A percentile compares a stretch with the other conserved stretches of the same genome.
These are phyloP conservation scores for Protonibea diacanthus DNA, from an alignment of 2,797 vertebrate species.

Conservation along the genomic window DNA sequence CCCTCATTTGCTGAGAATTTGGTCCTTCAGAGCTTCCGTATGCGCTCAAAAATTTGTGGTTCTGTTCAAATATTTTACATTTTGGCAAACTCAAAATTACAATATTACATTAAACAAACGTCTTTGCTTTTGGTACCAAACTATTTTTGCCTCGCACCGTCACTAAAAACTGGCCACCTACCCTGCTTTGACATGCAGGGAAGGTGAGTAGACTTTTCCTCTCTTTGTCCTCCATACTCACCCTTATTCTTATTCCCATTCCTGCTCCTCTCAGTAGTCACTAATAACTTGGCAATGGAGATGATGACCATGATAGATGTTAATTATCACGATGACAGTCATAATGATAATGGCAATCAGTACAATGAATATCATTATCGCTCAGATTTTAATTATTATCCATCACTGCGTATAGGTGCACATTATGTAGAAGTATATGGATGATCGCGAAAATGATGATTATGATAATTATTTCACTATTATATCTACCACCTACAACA, in stretches of 20 bases:
- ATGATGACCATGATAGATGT: constrained; percentile 1
- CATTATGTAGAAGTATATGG: constrained; percentile 1
- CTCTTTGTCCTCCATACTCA: not conserved
- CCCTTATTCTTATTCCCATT: not conserved
- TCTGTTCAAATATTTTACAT: not conserved
- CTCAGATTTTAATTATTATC: not conserved
- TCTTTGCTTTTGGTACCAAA: not conserved
- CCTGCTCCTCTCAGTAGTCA: not conserved
- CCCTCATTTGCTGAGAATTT: not conserved
- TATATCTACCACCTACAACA: not conserved
- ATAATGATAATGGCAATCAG: constrained; percentile 6
- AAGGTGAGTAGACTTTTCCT: not conserved
- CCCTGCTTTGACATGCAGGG: too few species aligned
- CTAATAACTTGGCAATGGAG: not conserved
- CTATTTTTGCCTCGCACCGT: not conserved
- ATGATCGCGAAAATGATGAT: not conserved
- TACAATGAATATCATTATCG: not conserved
- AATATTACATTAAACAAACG: not conserved
- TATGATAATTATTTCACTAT: not conserved
- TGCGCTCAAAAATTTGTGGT: too few species aligned
- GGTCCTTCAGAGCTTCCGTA: too few species aligned
- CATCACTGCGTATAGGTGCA: not conserved
- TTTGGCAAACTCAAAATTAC: not conserved
- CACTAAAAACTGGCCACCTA: not conserved
- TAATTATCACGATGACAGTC: constrained; percentile 5